A percentile compares a stretch with the other conserved stretches of the same genome.
Evolutionary conservation across 2,797 vertebrate species (phyloP).

Genomic region (Pangasius macronema): DNA sequence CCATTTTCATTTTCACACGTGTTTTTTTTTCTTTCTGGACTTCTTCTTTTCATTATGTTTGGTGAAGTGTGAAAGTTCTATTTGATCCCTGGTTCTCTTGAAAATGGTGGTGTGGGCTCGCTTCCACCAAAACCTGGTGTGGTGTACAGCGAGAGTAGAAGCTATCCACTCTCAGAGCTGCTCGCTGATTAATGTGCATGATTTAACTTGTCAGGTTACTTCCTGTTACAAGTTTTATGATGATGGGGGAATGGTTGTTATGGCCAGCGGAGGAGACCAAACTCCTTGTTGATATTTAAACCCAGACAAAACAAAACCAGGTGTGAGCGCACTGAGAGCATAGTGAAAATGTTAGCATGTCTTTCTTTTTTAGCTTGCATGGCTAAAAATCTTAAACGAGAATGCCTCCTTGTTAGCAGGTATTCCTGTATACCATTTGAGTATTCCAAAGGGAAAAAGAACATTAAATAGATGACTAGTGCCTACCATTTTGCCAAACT

Average conservation of each 20-base stretch:
- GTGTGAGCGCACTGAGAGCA: background rate
- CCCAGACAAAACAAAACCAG: background rate
- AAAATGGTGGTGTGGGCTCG: background rate
- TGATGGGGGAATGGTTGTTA: background rate
- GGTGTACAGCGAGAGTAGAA: background rate
- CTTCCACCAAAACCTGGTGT: background rate
- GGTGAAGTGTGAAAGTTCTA: background rate
- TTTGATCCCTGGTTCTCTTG: background rate
- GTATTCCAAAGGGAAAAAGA: background rate
- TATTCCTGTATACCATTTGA: background rate
- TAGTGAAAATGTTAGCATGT: background rate
- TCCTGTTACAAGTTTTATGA: background rate
- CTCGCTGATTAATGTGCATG: background rate
- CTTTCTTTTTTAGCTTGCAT: background rate
- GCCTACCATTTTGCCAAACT: background rate
- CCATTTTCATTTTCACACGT: background rate
- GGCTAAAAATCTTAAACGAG: background rate
- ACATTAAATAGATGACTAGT: background rate
- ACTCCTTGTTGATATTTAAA: background rate
- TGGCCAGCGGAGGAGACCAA: background rate
- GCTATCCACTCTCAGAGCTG: background rate
- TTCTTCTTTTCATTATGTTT: background rate
- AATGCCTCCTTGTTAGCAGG: background rate
- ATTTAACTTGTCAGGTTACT: background rate
- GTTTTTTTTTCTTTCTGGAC: background rate